Evolutionary conservation across 2,888 invertebrate genomes (phyloP), one percentile per base, ranked within the genome.

Genomic region (Aethes cnicana): DNA sequence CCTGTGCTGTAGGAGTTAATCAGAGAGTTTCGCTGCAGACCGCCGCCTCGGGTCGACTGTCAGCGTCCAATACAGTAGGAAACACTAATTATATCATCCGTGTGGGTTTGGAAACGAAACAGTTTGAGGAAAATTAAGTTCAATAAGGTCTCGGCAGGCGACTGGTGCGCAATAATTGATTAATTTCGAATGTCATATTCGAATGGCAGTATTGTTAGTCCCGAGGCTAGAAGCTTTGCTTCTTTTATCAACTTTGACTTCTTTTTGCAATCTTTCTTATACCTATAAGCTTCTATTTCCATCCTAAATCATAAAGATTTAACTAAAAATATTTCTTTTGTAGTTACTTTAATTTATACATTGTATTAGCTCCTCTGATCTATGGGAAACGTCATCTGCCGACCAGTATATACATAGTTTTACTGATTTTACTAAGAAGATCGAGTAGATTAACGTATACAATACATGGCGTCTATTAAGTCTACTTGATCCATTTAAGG

Each of bases 91-190:
- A 36, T 23, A 25, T 23, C 30, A 21, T 37, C 37, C 44, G 30
- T 50, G 30, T 43, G 42, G 42, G 42, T 16, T 43, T 21, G 14
- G 16, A 16, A 39, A 23, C 11, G 50, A 23, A 44, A 43, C 43
- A 43, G 42, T 42, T 41, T 43, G 50, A 50, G 50, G 50, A 50
- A 47, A 50, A 23, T 6, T 23, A 23, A 14, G 14, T 9, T 23
- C n/a, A 4, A 9, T 4, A 5, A 28, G 12, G 12, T 23, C 12
- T 4, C 12, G 11, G 4, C 6, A 5, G 4, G 11, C 28, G 16
- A 32, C 17, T 32, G 17, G 9, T 32, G 32, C 17, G 12, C 30
- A 25, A 14, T 21, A 25, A 17, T 32, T 30, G 32, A 43, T 43
- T 30, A 32, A 6, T 30, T 17, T 47, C 11, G 17, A 28, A 39